Evolutionary conservation across 2,113 vertebrate genomes (phyloP).

Genomic region (Steatornis caripensis): DNA sequence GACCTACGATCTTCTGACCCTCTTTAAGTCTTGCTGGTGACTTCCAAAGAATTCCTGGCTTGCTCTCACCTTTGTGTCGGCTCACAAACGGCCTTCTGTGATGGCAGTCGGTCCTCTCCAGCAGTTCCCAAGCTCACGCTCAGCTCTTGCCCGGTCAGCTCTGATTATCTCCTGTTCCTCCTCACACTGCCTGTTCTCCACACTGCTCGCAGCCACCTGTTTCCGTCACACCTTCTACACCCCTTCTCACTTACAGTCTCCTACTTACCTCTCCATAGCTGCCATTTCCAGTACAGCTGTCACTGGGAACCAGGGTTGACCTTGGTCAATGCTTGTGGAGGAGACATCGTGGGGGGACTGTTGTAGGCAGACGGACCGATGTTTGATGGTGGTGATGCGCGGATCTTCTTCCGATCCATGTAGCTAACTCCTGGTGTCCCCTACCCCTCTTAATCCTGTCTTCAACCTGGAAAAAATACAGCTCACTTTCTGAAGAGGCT

Average conservation of each 20-base stretch:
- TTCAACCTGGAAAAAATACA: not conserved
- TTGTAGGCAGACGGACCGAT: not conserved
- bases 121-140: not conserved
- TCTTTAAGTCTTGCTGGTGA: not conserved
- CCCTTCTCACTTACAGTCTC: not conserved
- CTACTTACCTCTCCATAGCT: not conserved
- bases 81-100: not conserved
- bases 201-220: not conserved
- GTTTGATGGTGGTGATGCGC: not conserved
- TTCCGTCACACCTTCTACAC: not conserved
- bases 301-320: not conserved
- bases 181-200: not conserved
- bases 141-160: not conserved
- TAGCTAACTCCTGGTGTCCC: not conserved
- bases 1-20: not conserved
- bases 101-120: not conserved
- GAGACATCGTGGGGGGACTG: not conserved
- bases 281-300: not conserved
- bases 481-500: not conserved
- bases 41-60: not conserved
- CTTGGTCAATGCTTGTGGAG: fast-evolving
- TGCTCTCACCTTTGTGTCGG: not conserved
- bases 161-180: not conserved
- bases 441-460: not conserved
- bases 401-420: not conserved